Percentiles rank a stretch among this genome's conserved stretches.
phyloP scores from a whole-genome alignment of 1,140 invertebrate genomes.

The Battus philenor region DNA sequence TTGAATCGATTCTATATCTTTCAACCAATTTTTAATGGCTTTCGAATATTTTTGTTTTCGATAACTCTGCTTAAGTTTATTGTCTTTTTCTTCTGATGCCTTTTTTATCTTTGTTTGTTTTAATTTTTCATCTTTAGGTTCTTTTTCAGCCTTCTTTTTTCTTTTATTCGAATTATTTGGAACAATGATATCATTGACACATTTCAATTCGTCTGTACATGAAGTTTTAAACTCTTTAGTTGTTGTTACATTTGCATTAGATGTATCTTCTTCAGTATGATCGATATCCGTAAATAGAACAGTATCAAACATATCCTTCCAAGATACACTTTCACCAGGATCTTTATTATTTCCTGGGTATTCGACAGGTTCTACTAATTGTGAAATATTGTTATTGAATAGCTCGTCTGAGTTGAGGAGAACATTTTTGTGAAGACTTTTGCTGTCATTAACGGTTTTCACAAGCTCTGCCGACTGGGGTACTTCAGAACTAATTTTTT shows the following conservation, averaged over 20 bases:
- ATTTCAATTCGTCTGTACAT: too few species aligned
- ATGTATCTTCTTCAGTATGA: neutral
- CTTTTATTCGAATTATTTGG: conserved; percentile 12
- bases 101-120: conserved; percentile 21
- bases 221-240: neutral
- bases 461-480: neutral
- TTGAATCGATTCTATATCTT: conserved; percentile 29
- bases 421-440: neutral
- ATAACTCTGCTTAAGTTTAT: conserved; percentile 18
- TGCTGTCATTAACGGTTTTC: neutral
- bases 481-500: neutral
- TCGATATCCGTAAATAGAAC: conserved; percentile 28
- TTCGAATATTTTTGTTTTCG: conserved; percentile 50
- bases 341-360: conserved; percentile 1
- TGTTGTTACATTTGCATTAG: neutral
- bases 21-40: conserved; percentile 48
- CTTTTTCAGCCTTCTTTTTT: conserved; percentile 17
- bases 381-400: neutral
- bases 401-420: neutral
- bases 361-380: conserved; percentile 3
- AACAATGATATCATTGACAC: too few species aligned
- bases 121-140: neutral
- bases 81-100: neutral
- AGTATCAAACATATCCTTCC: conserved; percentile 49
- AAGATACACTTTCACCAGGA: conserved; percentile 16